Conservation (phyloP, 2,888 invertebrate genomes). For the Andrena fulva region DNA sequence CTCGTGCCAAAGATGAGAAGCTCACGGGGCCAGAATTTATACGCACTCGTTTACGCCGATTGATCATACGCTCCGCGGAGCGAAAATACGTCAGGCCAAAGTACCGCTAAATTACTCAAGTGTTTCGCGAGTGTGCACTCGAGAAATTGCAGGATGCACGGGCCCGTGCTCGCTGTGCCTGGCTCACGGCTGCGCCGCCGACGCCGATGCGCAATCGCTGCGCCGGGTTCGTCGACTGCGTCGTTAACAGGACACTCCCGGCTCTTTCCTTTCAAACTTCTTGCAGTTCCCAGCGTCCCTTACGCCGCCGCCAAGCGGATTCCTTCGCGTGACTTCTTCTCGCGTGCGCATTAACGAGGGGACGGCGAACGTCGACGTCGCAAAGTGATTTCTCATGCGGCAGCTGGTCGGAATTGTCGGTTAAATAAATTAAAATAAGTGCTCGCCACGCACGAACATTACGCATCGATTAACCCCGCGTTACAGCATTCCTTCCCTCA, state of each 20-base stretch:
- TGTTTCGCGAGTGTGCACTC: conserved; percentile 69
- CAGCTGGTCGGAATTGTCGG: neutral
- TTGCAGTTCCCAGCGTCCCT: neutral
- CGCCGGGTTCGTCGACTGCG: conserved; percentile 10
- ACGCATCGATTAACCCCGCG: neutral
- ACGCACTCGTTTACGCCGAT: conserved; percentile 69
- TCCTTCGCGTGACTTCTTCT: neutral
- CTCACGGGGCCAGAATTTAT: conserved; percentile 62
- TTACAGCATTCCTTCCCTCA: neutral
- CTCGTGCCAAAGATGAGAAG: conserved; percentile 56
- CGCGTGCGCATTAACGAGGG: neutral
- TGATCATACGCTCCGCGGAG: conserved; percentile 71
- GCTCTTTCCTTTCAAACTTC: neutral
- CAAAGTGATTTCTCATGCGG: neutral
- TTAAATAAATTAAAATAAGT: neutral
- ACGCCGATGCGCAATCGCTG: conserved; percentile 36
- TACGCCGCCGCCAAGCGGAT: neutral
- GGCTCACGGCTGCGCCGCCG: conserved; percentile 8
- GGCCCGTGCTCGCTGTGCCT: conserved; percentile 38
- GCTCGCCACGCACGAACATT: neutral
- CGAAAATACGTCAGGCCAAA: conserved; percentile 73
- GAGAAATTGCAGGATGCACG: conserved; percentile 74
- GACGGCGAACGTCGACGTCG: neutral
- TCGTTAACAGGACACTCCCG: conserved; percentile 5
- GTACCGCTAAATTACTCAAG: conserved; percentile 74